Evolutionary conservation across 2,797 vertebrate genomes (phyloP).

Genomic region (Myotis myotis): DNA sequence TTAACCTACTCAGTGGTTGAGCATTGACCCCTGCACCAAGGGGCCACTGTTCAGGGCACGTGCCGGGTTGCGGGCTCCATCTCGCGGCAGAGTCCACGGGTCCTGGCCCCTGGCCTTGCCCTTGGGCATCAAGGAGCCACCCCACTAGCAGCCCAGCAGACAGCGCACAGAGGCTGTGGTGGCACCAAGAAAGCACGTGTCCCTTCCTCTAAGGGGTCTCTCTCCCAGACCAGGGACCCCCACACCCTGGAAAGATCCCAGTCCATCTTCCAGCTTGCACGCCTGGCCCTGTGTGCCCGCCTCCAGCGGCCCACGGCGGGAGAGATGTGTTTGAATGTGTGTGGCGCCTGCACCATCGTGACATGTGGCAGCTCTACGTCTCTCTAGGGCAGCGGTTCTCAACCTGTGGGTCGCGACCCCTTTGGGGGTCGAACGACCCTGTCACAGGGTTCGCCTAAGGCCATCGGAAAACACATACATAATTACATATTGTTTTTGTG

Average conservation of each 20-base stretch:
- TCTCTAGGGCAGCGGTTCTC: not conserved
- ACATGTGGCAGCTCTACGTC: not conserved
- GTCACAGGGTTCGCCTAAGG: too few species aligned
- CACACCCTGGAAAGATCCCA: not conserved
- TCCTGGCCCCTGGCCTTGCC: not conserved
- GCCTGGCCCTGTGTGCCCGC: not conserved
- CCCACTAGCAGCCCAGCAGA: not conserved
- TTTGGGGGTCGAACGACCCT: too few species aligned
- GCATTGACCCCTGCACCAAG: not conserved
- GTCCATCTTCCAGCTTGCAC: not conserved
- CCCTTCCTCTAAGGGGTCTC: not conserved
- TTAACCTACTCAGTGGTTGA: not conserved
- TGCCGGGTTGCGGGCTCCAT: not conserved
- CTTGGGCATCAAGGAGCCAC: not conserved
- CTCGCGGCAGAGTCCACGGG: accelerated
- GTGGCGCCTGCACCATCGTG: not conserved
- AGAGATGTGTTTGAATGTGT: not conserved
- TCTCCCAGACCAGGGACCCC: not conserved
- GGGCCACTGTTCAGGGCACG: not conserved
- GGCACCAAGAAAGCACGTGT: not conserved
- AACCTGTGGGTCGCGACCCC: too few species aligned
- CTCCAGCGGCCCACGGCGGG: not conserved
- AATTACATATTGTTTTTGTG: too few species aligned
- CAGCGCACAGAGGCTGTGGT: not conserved
- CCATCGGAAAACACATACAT: too few species aligned